Percentiles rank a stretch among this genome's conserved stretches.
Evolutionary conservation across 2,888 invertebrate species (phyloP).

Genomic region (Dynastes grantii): DNA sequence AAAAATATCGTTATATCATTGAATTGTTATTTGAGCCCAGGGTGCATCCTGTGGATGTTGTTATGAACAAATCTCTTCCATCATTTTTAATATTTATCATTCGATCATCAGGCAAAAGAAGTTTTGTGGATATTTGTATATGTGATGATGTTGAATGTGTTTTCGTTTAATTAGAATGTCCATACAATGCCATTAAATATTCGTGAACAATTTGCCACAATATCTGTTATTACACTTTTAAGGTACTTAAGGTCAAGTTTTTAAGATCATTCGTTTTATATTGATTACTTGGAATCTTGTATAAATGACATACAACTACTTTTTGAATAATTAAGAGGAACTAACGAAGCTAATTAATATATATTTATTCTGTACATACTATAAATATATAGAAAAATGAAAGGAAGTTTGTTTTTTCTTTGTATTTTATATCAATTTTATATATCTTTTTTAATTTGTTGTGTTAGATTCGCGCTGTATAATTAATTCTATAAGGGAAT

Average conservation of each 20-base stretch:
- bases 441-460: slow-evolving; percentile 28
- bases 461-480: slow-evolving; percentile 39
- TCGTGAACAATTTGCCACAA: neutral
- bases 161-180: neutral
- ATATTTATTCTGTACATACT: slow-evolving; percentile 42
- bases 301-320: neutral
- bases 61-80: slow-evolving; percentile 9
- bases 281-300: neutral
- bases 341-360: slow-evolving; percentile 36
- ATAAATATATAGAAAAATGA: slow-evolving; percentile 39
- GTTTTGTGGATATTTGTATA: neutral
- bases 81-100: neutral
- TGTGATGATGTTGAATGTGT: neutral
- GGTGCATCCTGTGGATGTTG: neutral
- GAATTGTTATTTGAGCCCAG: neutral
- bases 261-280: neutral
- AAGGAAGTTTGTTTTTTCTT: slow-evolving; percentile 13
- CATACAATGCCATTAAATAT: neutral
- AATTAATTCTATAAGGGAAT: slow-evolving; percentile 23
- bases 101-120: neutral
- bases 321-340: slow-evolving; percentile 10
- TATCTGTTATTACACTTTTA: slow-evolving; percentile 9
- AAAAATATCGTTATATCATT: slow-evolving; percentile 4
- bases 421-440: slow-evolving; percentile 33
- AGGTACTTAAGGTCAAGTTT: neutral